Percentiles rank a stretch among this genome's conserved stretches.
Conservation (phyloP, 2,888 invertebrate species). For the Scaptomyza flava region DNA sequence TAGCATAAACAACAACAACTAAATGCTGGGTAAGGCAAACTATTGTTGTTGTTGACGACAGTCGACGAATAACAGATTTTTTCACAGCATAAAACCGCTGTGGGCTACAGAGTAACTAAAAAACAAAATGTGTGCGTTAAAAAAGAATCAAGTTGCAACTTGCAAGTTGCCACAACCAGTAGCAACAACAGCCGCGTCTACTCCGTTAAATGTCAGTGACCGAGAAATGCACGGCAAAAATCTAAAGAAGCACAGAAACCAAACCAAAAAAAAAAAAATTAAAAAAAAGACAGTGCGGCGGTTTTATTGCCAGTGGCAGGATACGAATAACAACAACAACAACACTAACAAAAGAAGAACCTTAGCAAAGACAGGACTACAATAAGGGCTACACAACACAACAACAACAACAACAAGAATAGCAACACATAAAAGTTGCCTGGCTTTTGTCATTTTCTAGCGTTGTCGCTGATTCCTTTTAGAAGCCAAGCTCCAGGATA, state of each 20-base stretch:
- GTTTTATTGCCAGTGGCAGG: constrained; percentile 73
- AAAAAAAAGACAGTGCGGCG: constrained; percentile 30
- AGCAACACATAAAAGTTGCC: constrained; percentile 33
- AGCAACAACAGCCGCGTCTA: constrained; percentile 48
- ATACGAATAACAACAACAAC: constrained; percentile 52
- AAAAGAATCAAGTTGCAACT: constrained; percentile 66
- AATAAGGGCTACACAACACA: constrained; percentile 30
- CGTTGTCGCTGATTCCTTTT: constrained; percentile 26
- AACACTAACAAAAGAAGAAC: constrained; percentile 17
- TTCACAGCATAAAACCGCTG: constrained; percentile 58
- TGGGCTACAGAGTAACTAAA: constrained; percentile 43
- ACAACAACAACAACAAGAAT: constrained; percentile 24
- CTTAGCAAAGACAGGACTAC: constrained; percentile 34
- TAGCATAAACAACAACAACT: constrained; percentile 16
- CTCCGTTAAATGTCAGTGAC: constrained; percentile 72
- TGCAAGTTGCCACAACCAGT: constrained; percentile 43
- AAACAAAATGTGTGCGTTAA: constrained; percentile 30
- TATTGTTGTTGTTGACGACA: constrained; percentile 35
- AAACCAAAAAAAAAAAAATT: neutral
- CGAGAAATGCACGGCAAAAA: constrained; percentile 70
- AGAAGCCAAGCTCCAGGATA: constrained; percentile 13
- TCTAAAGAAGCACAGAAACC: constrained; percentile 41
- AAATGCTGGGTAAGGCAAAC: constrained; percentile 14
- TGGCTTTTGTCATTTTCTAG: constrained; percentile 52
- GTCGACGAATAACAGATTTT: constrained; percentile 69